Evolutionary conservation across 2,888 invertebrate species (phyloP), one percentile per base, ranked within the genome.

Genomic region (Ellobium chinense): DNA sequence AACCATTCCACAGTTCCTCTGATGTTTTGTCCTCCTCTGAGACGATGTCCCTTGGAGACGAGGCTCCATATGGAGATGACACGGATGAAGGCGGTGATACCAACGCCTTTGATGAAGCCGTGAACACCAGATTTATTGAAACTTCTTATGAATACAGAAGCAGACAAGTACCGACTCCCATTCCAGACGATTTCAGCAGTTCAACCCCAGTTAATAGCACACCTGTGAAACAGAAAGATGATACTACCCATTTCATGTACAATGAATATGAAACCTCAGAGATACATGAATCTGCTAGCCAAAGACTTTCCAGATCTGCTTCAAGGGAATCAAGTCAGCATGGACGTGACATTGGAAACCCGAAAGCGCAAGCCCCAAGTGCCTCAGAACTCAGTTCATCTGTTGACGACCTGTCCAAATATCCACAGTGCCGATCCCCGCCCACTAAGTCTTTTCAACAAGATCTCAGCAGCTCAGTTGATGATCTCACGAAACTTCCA

Each of bases 1-100:
- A 70, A 62, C 62, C 72, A 70, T 78, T 78, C 78, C 78, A 72
- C 2, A 70, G 70, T 34, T 63, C 70, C 27, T 54, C 65, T 34
- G 78, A 78, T 72, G 78, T 62, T 34, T 46, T 62, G 0, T 78
- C 78, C 24, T 72, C 78, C 21, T 78, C 78, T n/a, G 78, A 78
- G 63, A 78, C 78, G 4, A 78, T 78, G 78, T 78, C 78, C 5
- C 63, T 72, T 18, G 78, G 68, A 46, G 78, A 78, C 18, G 78
- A 78, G 7, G 63, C 37, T 18, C 65, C 76, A 18, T 56, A 54
- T 18, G 72, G 36, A 5, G 78, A 46, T 36, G 34, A 60, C 37
- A 31, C 46, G 31, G 58, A 54, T 21, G 68, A 68, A 7, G 77
- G 56, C 5, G 77, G 46, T 29, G 60, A 39, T 37, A 58, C 29